These are phyloP conservation scores for Anas platyrhynchos DNA, from an alignment of 2,113 vertebrate species.

Conservation along the genomic window DNA sequence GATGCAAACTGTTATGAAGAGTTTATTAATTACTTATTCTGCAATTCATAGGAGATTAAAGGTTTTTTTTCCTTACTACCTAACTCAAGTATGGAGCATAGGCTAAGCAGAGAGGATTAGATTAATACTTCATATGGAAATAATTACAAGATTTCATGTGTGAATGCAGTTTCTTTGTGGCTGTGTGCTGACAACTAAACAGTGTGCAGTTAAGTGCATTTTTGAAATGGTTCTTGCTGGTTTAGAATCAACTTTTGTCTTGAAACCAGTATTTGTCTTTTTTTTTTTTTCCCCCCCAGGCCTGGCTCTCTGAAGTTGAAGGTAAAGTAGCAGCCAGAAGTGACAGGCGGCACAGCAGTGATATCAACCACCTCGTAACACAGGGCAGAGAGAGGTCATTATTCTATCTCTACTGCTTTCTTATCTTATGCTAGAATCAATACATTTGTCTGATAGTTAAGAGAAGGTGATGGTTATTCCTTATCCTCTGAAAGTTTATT, in stretches of 20 bases:
- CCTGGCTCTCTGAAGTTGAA: constrained; percentile 97
- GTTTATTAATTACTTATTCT: background rate
- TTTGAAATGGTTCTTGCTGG: background rate
- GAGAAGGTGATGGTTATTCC: background rate
- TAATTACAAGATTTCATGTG: background rate
- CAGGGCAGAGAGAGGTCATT: constrained; percentile 95
- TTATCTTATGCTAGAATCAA: background rate
- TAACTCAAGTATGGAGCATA: background rate
- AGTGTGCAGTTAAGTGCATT: background rate
- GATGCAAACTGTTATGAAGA: background rate
- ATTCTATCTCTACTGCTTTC: constrained; percentile 34
- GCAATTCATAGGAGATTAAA: background rate
- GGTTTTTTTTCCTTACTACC: background rate
- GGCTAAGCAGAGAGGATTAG: background rate
- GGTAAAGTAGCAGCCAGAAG: constrained; percentile 91
- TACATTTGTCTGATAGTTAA: background rate
- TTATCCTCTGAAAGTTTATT: background rate
- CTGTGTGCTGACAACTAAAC: background rate
- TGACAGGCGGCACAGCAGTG: constrained; percentile 92
- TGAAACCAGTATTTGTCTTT: background rate
- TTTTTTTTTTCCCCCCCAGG: constrained; percentile 72
- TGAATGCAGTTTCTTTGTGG: background rate
- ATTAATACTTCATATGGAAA: background rate
- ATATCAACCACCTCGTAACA: constrained; percentile 94
- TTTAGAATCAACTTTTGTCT: background rate